phyloP scores from a whole-genome alignment of 2,888 invertebrate species.

The Falcaria lacertinaria region DNA sequence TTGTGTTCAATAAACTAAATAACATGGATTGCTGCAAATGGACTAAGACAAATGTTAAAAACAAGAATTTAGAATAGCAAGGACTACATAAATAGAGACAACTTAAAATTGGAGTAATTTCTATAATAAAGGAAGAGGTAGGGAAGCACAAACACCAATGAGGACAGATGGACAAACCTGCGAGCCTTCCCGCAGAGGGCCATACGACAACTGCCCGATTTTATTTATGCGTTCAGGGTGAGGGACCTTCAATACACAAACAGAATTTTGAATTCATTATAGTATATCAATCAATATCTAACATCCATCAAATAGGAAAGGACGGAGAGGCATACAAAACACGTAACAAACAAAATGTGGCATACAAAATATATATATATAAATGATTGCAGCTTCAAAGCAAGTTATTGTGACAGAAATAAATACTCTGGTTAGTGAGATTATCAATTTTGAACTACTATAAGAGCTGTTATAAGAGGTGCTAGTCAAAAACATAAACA shows the following conservation, averaged over 20 bases:
- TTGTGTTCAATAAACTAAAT: conserved; percentile 10
- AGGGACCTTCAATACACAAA: conserved; percentile 83
- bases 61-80: conserved; percentile 39
- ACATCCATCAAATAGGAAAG: conserved; percentile 55
- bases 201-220: conserved; percentile 83
- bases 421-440: conserved; percentile 29
- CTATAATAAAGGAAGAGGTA: conserved; percentile 58
- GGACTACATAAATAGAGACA: conserved; percentile 33
- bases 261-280: conserved; percentile 69
- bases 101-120: conserved; percentile 39
- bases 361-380: conserved; percentile 39
- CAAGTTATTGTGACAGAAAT: conserved; percentile 37
- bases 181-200: conserved; percentile 83
- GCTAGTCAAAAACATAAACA: too few relatives aligned
- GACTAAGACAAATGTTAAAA: conserved; percentile 27
- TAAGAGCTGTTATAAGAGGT: too few relatives aligned
- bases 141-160: conserved; percentile 76
- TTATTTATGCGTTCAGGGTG: conserved; percentile 81
- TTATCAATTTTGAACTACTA: conserved; percentile 25
- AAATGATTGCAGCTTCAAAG: conserved; percentile 45
- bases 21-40: conserved; percentile 49
- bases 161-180: conserved; percentile 80
- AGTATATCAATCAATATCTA: conserved; percentile 49
- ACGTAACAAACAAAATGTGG: conserved; percentile 33
- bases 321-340: conserved; percentile 47